phyloP scores from a whole-genome alignment of 2,888 invertebrate species.

The Cancer borealis region DNA sequence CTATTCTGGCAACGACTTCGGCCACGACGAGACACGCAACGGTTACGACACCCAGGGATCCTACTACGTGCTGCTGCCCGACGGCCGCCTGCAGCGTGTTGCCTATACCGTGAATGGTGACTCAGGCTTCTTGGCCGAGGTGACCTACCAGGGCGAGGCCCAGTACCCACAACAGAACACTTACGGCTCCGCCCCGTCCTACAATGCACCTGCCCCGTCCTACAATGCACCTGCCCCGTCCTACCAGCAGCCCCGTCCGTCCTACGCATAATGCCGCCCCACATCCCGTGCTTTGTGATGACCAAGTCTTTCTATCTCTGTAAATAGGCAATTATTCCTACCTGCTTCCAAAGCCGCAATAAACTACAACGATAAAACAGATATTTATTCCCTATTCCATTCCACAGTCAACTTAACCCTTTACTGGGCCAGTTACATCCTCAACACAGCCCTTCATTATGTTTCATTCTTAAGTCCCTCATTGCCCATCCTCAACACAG shows the following conservation, averaged over 20 bases:
- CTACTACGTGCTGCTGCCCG: no score
- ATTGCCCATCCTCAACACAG: no score
- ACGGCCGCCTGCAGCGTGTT: no score
- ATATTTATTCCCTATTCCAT: neutral
- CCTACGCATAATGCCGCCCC: neutral
- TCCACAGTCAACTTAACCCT: no score
- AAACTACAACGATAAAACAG: neutral
- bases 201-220: no score
- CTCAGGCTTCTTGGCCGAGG: slow-evolving; percentile 17
- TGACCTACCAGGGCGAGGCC: slow-evolving; percentile 10
- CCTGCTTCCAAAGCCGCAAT: neutral
- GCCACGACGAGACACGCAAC: no score
- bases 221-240: neutral
- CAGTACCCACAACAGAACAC: neutral
- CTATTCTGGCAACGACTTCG: no score
- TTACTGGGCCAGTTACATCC: no score
- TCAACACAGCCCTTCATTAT: no score
- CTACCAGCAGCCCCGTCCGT: neutral
- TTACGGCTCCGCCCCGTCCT: neutral
- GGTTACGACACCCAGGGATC: no score
- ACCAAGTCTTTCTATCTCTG: neutral
- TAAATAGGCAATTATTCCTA: neutral
- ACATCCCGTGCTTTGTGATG: neutral
- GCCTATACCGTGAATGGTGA: neutral
- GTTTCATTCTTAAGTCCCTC: no score